Conservation (phyloP, 2,797 vertebrate genomes). For the Alectoris magna region DNA sequence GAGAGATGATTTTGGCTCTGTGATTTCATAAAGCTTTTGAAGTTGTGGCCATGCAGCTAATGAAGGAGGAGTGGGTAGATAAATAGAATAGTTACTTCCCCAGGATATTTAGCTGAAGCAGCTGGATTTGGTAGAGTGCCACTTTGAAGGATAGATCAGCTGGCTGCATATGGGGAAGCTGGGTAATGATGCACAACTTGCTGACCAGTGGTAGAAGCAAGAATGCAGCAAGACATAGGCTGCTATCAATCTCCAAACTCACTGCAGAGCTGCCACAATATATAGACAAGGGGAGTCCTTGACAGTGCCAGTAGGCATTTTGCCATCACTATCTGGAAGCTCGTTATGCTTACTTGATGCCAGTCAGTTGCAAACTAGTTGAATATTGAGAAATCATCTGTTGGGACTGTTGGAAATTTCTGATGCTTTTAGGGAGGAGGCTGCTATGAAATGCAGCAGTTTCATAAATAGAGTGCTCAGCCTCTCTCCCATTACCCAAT, state of each 20-base stretch:
- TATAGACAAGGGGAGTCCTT: neutral
- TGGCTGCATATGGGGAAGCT: neutral
- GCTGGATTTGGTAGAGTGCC: neutral
- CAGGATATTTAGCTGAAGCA: neutral
- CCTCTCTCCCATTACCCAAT: neutral
- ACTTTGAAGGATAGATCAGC: neutral
- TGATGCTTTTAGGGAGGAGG: conserved; percentile 13
- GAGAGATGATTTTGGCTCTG: neutral
- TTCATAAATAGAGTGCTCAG: neutral
- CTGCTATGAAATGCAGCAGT: conserved; percentile 3
- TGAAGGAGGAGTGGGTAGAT: neutral
- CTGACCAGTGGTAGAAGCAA: neutral
- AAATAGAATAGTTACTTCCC: neutral
- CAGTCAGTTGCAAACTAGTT: neutral
- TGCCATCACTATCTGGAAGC: neutral
- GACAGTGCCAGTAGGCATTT: neutral
- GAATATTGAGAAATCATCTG: conserved; percentile 38
- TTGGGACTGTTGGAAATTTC: conserved; percentile 37
- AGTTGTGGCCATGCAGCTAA: neutral
- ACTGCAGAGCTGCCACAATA: neutral
- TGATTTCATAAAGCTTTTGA: conserved; percentile 24
- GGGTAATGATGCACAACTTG: neutral
- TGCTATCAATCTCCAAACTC: neutral
- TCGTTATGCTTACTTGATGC: neutral
- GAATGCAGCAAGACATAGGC: neutral